Conservation (phyloP, 1,140 invertebrate genomes). For the Drosophila subpulchrella region DNA sequence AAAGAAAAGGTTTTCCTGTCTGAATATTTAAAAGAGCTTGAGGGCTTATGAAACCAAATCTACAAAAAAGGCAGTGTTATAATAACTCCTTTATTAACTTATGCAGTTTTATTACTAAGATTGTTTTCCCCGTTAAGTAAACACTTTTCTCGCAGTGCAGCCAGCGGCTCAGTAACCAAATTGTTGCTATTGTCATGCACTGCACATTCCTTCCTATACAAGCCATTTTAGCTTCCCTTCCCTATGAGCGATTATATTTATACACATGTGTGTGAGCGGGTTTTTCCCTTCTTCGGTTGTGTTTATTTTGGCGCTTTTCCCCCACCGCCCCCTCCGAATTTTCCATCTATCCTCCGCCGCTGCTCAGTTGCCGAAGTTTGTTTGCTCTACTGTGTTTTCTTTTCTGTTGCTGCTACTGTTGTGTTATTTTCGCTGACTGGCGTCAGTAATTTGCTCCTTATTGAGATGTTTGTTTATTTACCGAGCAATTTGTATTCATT, state of each 20-base stretch:
- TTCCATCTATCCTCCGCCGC: constrained; percentile 13
- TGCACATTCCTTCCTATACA: constrained; percentile 37
- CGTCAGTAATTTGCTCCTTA: constrained; percentile 83
- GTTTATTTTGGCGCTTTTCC: constrained; percentile 65
- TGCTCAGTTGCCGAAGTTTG: constrained; percentile 29
- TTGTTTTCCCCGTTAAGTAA: not conserved
- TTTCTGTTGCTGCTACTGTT: constrained; percentile 19
- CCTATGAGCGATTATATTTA: constrained; percentile 56
- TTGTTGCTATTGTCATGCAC: constrained; percentile 80
- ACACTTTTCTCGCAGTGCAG: not conserved
- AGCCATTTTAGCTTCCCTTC: constrained; percentile 9
- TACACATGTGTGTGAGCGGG: constrained; percentile 29
- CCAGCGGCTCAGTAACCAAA: constrained; percentile 35
- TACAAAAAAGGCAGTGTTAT: no score
- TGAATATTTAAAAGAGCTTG: no score
- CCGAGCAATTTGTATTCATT: constrained; percentile 83
- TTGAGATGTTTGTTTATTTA: constrained; percentile 83
- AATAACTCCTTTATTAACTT: no score
- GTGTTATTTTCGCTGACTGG: constrained; percentile 72
- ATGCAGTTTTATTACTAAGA: no score
- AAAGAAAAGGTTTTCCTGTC: no score
- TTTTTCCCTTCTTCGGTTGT: constrained; percentile 51
- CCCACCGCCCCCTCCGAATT: constrained; percentile 1
- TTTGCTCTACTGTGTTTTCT: constrained; percentile 34
- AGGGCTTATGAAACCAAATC: no score